phyloP scores from a whole-genome alignment of 2,113 vertebrate genomes.

The Centrocercus urophasianus region DNA sequence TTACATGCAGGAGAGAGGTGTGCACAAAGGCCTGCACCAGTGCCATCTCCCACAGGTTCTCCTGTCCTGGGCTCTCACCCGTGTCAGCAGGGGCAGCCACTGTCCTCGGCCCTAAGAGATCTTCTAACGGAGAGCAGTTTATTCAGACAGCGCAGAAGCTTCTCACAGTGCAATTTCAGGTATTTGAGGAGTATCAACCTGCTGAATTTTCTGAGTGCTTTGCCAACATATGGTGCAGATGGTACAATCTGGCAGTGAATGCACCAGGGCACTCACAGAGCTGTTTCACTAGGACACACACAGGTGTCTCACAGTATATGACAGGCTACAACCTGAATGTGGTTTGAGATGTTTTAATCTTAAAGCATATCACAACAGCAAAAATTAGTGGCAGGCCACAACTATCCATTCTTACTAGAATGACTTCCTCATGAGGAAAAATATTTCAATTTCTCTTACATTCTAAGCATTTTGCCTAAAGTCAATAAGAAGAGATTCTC shows the following conservation, averaged over 20 bases:
- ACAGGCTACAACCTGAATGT: rapidly evolving
- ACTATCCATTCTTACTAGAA: too few species aligned
- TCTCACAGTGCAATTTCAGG: too few species aligned
- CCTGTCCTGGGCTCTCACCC: neutral
- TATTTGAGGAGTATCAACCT: neutral
- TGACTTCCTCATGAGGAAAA: neutral
- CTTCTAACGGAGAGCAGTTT: neutral
- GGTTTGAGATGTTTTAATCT: neutral
- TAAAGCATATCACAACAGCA: neutral
- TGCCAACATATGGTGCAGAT: neutral
- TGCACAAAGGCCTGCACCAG: too few species aligned
- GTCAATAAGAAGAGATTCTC: neutral
- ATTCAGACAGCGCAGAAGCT: neutral
- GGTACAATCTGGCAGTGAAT: rapidly evolving
- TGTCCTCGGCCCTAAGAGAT: neutral
- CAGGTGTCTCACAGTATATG: neutral
- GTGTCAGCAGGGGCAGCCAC: neutral
- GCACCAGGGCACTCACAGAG: neutral
- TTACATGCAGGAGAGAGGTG: neutral
- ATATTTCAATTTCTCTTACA: neutral
- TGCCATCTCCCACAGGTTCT: neutral
- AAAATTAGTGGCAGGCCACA: neutral
- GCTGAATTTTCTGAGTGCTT: neutral
- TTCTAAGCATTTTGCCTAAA: neutral
- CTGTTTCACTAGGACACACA: too few species aligned